Evolutionary conservation across 2,113 vertebrate genomes (phyloP).

Genomic region (Telmatochromis sp.): DNA sequence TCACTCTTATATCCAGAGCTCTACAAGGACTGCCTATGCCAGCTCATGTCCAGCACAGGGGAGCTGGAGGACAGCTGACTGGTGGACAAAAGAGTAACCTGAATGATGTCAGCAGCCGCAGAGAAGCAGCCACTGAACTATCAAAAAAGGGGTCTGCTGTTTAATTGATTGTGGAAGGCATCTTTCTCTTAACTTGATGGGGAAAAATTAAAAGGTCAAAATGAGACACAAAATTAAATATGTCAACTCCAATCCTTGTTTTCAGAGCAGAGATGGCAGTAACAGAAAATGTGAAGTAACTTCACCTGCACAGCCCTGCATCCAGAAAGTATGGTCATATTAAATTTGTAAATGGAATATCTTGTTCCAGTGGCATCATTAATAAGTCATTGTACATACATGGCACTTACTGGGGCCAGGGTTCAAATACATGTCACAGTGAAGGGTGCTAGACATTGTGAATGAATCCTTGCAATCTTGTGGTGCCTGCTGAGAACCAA

Average conservation of each 20-base stretch:
- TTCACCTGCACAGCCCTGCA: not conserved
- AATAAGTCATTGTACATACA: not conserved
- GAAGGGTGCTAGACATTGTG: not conserved
- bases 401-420: not conserved
- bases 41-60: not conserved
- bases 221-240: not conserved
- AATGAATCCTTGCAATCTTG: not conserved
- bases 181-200: not conserved
- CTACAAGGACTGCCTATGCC: not conserved
- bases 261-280: not conserved
- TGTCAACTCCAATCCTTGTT: not conserved
- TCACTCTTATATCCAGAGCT: not conserved
- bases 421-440: not conserved
- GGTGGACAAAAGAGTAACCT: not conserved
- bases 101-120: not conserved
- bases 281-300: not conserved
- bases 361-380: not conserved
- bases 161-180: not conserved
- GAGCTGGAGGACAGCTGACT: not conserved
- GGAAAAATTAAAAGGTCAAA: not conserved
- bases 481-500: not conserved
- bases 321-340: not conserved
- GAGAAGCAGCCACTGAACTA: not conserved
- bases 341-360: not conserved
- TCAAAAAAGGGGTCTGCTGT: not conserved